phyloP scores from a whole-genome alignment of 2,797 vertebrate genomes.

The Alectoris magna region DNA sequence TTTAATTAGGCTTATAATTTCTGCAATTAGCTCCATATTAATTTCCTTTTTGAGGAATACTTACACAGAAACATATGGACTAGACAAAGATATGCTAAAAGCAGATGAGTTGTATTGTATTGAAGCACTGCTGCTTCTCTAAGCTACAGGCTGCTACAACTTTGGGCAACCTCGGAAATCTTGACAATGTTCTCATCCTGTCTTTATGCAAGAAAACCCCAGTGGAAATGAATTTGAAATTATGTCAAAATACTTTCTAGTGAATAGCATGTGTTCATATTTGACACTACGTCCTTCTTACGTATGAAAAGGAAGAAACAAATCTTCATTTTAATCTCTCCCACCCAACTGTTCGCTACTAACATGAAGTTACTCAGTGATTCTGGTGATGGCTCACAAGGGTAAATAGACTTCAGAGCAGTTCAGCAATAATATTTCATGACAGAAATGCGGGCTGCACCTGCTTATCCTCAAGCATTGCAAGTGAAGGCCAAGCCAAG shows the following conservation, averaged over 20 bases:
- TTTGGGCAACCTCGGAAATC: not conserved
- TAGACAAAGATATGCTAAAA: not conserved
- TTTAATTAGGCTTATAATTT: conserved; percentile 44
- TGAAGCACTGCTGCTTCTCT: not conserved
- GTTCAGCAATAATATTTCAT: not conserved
- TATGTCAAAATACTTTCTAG: accelerated
- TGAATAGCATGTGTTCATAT: not conserved
- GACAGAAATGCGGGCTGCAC: not conserved
- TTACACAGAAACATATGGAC: not conserved
- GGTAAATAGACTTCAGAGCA: not conserved
- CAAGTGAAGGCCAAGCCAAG: not conserved
- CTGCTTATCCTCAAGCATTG: not conserved
- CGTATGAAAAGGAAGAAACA: not conserved
- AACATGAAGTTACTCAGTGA: not conserved
- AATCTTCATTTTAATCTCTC: not conserved
- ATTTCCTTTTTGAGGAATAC: not conserved
- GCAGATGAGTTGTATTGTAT: not conserved
- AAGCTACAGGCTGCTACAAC: not conserved
- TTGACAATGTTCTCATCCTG: not conserved
- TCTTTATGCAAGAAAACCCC: not conserved
- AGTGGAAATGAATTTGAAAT: not conserved
- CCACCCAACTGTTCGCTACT: not conserved
- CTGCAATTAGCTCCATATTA: not conserved
- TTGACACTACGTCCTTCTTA: not conserved
- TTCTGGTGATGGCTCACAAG: not conserved